Evolutionary conservation across 92 coral and sea anemone genomes (phyloP).

Genomic region (Zoanthus sociatus): DNA sequence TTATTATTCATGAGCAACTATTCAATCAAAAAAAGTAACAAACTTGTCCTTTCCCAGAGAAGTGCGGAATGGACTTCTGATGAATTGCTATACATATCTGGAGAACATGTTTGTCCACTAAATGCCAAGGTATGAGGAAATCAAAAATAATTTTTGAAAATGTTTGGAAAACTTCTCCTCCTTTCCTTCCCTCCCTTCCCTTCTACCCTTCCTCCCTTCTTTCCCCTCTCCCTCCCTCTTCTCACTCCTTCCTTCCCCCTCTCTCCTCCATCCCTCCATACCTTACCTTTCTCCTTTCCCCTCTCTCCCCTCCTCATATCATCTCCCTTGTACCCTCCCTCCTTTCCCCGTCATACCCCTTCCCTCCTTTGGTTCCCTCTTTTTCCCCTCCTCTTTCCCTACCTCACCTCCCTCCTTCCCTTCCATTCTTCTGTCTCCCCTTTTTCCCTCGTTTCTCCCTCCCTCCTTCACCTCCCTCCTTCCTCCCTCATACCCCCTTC

Average conservation of each 20-base stretch:
- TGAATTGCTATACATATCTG: conserved; percentile 75
- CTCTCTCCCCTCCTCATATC: neutral
- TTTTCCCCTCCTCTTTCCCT: too few relatives aligned
- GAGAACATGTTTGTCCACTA: conserved; percentile 84
- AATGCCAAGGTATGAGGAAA: conserved; percentile 79
- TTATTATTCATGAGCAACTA: neutral
- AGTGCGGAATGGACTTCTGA: conserved; percentile 83
- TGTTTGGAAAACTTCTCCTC: too few relatives aligned
- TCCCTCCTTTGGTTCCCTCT: neutral
- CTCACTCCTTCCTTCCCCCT: neutral
- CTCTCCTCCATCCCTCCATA: neutral
- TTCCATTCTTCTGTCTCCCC: neutral
- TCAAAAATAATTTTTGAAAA: too few relatives aligned
- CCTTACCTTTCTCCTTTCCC: neutral
- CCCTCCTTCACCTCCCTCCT: too few relatives aligned
- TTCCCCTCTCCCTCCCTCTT: neutral
- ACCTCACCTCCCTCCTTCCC: neutral
- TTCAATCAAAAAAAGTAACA: neutral
- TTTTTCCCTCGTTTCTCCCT: neutral
- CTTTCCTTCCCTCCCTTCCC: too few relatives aligned
- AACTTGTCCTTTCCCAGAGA: conserved; percentile 55
- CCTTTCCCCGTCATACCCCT: too few relatives aligned
- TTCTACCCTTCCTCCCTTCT: neutral
- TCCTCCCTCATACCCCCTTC: neutral
- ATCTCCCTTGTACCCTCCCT: neutral